Percentiles rank a stretch among this genome's conserved stretches.
phyloP scores from a whole-genome alignment of 2,113 vertebrate genomes.

The Beaufortia kweichowensis region DNA sequence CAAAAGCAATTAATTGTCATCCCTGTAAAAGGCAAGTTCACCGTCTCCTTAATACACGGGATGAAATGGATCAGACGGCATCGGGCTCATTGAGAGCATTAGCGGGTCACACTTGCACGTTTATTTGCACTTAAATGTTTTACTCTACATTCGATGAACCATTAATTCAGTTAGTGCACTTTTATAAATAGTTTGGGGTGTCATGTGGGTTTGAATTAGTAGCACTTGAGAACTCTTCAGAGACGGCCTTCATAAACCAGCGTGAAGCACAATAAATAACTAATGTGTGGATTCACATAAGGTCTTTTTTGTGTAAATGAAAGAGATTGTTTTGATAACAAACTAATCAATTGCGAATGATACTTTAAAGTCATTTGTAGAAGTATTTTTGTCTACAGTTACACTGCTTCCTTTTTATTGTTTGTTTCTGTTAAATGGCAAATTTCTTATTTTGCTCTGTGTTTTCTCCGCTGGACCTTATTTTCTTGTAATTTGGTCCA shows the following conservation, averaged over 20 bases:
- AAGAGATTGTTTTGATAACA: not conserved
- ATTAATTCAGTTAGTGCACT: slow-evolving; percentile 79
- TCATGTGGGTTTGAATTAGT: slow-evolving; percentile 76
- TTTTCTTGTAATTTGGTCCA: slow-evolving; percentile 13
- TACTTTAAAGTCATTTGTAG: not conserved
- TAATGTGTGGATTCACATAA: not conserved
- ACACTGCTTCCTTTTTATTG: not conserved
- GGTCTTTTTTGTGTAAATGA: not conserved
- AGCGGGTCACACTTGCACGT: slow-evolving; percentile 73
- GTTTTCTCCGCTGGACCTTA: not conserved
- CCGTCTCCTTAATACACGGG: slow-evolving; percentile 58
- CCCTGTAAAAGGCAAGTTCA: slow-evolving; percentile 49
- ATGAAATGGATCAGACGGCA: slow-evolving; percentile 67
- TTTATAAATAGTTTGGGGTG: slow-evolving; percentile 79
- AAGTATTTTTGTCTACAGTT: not conserved
- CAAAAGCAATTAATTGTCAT: slow-evolving; percentile 54
- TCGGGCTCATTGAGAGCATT: slow-evolving; percentile 61
- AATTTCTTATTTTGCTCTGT: not conserved
- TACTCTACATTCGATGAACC: slow-evolving; percentile 77
- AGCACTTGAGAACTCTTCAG: slow-evolving; percentile 71
- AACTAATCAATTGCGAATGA: not conserved
- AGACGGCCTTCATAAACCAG: slow-evolving; percentile 64
- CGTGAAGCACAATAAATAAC: slow-evolving; percentile 41
- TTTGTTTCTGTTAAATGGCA: not conserved
- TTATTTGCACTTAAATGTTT: slow-evolving; percentile 81